phyloP scores from a whole-genome alignment of 2,888 invertebrate genomes.

The Calliphora vomitoria region DNA sequence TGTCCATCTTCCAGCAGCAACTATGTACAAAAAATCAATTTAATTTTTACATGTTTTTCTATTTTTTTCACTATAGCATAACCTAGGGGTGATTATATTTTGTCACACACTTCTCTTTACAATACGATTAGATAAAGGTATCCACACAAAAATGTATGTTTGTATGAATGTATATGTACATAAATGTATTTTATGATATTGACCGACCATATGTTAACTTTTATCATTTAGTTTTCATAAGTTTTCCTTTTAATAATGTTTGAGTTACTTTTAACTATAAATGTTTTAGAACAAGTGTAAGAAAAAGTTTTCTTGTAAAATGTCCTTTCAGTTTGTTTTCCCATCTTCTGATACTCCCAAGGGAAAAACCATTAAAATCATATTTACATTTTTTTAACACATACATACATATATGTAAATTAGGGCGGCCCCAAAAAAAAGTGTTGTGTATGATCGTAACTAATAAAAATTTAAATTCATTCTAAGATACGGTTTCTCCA shows the following conservation, averaged over 20 bases:
- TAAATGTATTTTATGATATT: slow-evolving; percentile 34
- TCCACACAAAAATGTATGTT: neutral
- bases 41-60: slow-evolving; percentile 65
- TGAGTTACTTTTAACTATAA: slow-evolving; percentile 44
- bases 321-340: neutral
- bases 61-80: slow-evolving; percentile 14
- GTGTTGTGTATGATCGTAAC: too few species aligned
- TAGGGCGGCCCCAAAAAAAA: too few species aligned
- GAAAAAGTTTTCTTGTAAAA: slow-evolving; percentile 62
- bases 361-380: slow-evolving; percentile 47
- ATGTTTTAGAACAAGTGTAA: slow-evolving; percentile 52
- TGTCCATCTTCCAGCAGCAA: slow-evolving; percentile 43
- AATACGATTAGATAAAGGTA: slow-evolving; percentile 35
- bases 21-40: slow-evolving; percentile 59
- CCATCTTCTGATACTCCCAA: slow-evolving; percentile 18
- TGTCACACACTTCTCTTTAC: slow-evolving; percentile 50
- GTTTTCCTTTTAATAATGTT: slow-evolving; percentile 60
- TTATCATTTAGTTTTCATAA: slow-evolving; percentile 61
- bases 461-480: too few species aligned
- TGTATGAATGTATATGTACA: neutral
- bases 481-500: too few species aligned
- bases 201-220: slow-evolving; percentile 67
- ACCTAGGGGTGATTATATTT: slow-evolving; percentile 66
- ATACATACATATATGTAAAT: slow-evolving; percentile 11
- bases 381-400: slow-evolving; percentile 41